Evolutionary conservation across 2,113 vertebrate species (phyloP), one percentile per base, ranked within the genome.

Genomic region (Corythornis cristatus): DNA sequence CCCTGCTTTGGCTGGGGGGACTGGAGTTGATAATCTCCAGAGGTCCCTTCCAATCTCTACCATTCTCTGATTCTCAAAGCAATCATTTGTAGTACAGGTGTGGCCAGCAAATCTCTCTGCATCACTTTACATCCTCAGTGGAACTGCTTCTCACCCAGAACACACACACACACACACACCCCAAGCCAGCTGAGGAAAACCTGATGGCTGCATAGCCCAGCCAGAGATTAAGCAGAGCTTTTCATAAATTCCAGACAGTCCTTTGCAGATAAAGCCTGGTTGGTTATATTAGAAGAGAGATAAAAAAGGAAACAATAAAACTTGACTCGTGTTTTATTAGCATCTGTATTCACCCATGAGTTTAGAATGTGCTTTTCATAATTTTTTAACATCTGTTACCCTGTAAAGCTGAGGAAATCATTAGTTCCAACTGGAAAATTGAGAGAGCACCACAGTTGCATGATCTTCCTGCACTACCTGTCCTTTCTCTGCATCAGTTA

Each of bases 291-390:
- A 91, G 61, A 70, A 78, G 79, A 91, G 43, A 74, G 33, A 70
- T 70, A 72, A 82, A 90, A 91, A 56, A 91, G 64, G 81, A 96
- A 89, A 85, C 82, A 93, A 80, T 95, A 95, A 93, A 96, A 91
- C 73, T 84, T 70, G n/a, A 70, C 77, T 73, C 29, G 10, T 61
- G 51, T 93, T 95, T 95, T 93, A 91, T 85, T 87, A 58, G 82
- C 6, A 5, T 72, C 46, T 23, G 9, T 46, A 56, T 75, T 82
- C 72, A 90, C 57, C 35, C 1, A 0, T 45, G 81, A 70, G 29
- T 60, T 94, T 78, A 64, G 33, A 7, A 80, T 25, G 15, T 70
- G 70, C 77, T 80, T 91, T 77, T 78, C 16, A 40, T 67, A 0
- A 42, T 76, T 79, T 86, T 68, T 78, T 66, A 91, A 68, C 9